Percentiles rank a stretch among this genome's conserved stretches.
Conservation (phyloP, 2,113 vertebrate species). For the Reinhardtius hippoglossoides region DNA sequence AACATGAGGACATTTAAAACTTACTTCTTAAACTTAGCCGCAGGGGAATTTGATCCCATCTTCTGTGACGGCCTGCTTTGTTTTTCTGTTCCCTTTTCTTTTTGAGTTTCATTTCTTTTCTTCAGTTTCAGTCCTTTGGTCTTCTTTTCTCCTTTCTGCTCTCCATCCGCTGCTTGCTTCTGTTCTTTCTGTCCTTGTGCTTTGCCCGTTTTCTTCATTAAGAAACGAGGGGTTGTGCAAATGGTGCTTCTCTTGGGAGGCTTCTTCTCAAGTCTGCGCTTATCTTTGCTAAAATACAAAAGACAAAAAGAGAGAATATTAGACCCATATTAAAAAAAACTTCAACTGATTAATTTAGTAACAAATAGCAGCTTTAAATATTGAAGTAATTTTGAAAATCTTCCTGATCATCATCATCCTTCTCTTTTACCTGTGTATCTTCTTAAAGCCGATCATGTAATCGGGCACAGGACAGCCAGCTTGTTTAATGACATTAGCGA, state of each 20-base stretch:
- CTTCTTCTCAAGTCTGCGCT: conserved; percentile 90
- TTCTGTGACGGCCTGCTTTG: conserved; percentile 8
- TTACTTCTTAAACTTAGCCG: conserved; percentile 61
- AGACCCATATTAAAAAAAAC: not conserved
- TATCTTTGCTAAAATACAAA: conserved; percentile 87
- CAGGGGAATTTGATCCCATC: conserved; percentile 5
- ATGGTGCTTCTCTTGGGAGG: conserved; percentile 90
- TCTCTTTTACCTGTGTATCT: conserved; percentile 85
- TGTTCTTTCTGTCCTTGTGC: conserved; percentile 19
- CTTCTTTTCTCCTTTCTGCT: conserved; percentile 71
- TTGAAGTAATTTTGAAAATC: not conserved
- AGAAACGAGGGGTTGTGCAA: conserved; percentile 88
- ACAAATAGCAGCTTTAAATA: not conserved
- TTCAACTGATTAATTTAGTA: not conserved
- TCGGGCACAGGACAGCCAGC: conserved; percentile 96
- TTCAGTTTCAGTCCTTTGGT: conserved; percentile 26
- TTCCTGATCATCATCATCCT: not conserved
- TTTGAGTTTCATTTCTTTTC: conserved; percentile 37
- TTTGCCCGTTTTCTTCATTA: conserved; percentile 80
- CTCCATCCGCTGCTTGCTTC: not conserved
- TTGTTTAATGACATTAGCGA: conserved; percentile 93
- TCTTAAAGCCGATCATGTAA: conserved; percentile 93
- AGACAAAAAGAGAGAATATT: not conserved
- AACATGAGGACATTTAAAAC: not conserved
- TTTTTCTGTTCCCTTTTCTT: conserved; percentile 20